phyloP scores from a whole-genome alignment of 35 echinoderm and acorn worm species.

The Stichopus chloronotus region DNA sequence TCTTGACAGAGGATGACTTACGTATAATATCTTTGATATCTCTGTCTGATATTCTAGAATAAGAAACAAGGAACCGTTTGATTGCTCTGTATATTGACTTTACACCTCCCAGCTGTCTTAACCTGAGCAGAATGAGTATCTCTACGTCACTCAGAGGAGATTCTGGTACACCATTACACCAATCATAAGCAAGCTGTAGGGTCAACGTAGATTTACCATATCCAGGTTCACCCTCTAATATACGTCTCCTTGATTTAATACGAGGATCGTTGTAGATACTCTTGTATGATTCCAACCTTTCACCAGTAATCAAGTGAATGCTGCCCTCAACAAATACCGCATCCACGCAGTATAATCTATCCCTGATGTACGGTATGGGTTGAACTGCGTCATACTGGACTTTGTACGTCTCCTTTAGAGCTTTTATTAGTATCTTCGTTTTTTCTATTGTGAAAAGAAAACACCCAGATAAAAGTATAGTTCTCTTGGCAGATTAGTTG shows the following conservation, averaged over 20 bases:
- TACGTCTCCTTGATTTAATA: not conserved
- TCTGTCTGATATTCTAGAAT: not conserved
- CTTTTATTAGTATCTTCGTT: not conserved
- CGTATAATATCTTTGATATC: slow-evolving; percentile 9
- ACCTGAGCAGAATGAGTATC: slow-evolving; percentile 19
- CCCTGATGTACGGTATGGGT: not conserved
- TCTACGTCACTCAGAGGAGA: not conserved
- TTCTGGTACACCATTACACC: slow-evolving; percentile 15
- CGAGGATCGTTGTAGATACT: not conserved
- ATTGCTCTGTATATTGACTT: slow-evolving; percentile 17
- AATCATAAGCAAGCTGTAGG: slow-evolving; percentile 14
- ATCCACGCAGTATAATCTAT: not conserved
- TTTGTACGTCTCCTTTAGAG: not conserved
- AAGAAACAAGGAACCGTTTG: not conserved
- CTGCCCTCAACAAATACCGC: not conserved
- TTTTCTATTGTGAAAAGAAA: not conserved
- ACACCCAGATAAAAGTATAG: not conserved
- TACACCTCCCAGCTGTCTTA: slow-evolving; percentile 27
- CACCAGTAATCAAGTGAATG: not conserved
- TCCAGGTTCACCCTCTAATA: slow-evolving; percentile 14
- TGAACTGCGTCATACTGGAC: not conserved
- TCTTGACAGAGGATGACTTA: not conserved
- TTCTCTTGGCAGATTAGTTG: no score
- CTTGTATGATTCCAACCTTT: not conserved
- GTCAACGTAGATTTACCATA: slow-evolving; percentile 24